Evolutionary conservation across 2,797 vertebrate species (phyloP), one percentile per base, ranked within the genome.

Genomic region (Austrolebias charrua): DNA sequence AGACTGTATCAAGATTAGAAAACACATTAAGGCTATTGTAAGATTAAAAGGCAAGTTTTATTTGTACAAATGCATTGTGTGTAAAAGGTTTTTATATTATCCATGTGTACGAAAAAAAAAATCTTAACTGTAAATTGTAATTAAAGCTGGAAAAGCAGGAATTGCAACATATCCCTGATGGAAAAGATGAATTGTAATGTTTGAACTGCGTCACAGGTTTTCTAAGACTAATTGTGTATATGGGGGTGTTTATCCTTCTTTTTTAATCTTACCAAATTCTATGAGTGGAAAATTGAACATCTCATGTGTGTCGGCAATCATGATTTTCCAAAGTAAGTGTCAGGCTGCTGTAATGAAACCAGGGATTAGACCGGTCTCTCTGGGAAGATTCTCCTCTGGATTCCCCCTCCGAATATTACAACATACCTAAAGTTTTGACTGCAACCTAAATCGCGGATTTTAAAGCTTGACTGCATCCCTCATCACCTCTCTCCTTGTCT

Each of bases 401-500:
- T 64, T 54, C 6, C 31, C 48, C 31, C 49, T 43, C 33, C 12
- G 59, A 63, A 44, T 49, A 2, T 14, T 65, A 12, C 2, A 15
- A 60, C 69, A 79, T 61, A 60, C 62, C 61, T 63, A 63, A 78
- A 55, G 47, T 71, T 43, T 58, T 62, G 61, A 54, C 12, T 55
- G 53, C 73, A 62, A 70, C 68, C 57, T 73, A 51, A 75, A 63
- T 55, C 42, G 4, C 10, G 60, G 51, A 42, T 40, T 75, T 70
- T 55, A 80, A 83, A 77, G 46, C 63, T 59, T 43, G 61, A 63
- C 64, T 56, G 40, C 63, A 19, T 63, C 63, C 80, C 63, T 82
- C 75, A 73, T 73, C 75, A 24, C 59, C 46, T 83, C 60, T 73
- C 79, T 79, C 73, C 40, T 48, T 66, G 79, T 78, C 63, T 75